These are phyloP conservation scores for Eupithecia vulgata DNA, from an alignment of 2,888 invertebrate species.

Conservation along the genomic window DNA sequence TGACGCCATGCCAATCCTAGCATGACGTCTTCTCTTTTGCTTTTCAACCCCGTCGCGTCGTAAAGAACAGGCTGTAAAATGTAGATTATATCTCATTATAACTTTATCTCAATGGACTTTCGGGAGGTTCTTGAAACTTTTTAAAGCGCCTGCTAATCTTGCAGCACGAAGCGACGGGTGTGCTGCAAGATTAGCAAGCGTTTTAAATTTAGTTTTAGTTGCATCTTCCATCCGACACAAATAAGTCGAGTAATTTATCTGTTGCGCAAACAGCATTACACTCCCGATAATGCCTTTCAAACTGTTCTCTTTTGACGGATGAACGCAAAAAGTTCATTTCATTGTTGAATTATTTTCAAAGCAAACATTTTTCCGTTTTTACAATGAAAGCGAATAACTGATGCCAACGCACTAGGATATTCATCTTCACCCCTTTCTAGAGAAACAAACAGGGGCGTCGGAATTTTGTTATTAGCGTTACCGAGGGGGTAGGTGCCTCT, in stretches of 20 bases:
- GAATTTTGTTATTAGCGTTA: slow-evolving; percentile 84
- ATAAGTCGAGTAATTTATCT: slow-evolving; percentile 43
- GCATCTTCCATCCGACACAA: slow-evolving; percentile 48
- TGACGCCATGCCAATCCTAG: not conserved
- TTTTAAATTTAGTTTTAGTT: slow-evolving; percentile 34
- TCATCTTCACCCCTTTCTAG: slow-evolving; percentile 81
- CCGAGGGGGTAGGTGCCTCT: slow-evolving; percentile 74
- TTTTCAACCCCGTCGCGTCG: not conserved
- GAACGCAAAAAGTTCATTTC: slow-evolving; percentile 35
- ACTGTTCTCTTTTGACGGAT: slow-evolving; percentile 34
- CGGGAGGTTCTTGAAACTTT: not conserved
- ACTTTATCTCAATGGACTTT: not conserved
- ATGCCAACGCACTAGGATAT: slow-evolving; percentile 69
- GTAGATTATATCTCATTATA: not conserved
- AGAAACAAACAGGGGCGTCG: slow-evolving; percentile 79
- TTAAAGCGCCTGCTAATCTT: not conserved
- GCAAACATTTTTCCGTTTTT: slow-evolving; percentile 45
- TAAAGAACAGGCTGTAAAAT: not conserved
- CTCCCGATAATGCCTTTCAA: slow-evolving; percentile 23
- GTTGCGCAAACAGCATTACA: slow-evolving; percentile 34
- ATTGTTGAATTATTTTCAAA: slow-evolving; percentile 43
- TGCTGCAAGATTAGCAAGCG: too few relatives aligned
- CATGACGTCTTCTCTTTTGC: slow-evolving; percentile 7
- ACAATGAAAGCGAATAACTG: slow-evolving; percentile 59
- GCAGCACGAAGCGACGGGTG: slow-evolving; percentile 30